Conservation (phyloP, 2,888 invertebrate species). For the Callyntrura sp. region DNA sequence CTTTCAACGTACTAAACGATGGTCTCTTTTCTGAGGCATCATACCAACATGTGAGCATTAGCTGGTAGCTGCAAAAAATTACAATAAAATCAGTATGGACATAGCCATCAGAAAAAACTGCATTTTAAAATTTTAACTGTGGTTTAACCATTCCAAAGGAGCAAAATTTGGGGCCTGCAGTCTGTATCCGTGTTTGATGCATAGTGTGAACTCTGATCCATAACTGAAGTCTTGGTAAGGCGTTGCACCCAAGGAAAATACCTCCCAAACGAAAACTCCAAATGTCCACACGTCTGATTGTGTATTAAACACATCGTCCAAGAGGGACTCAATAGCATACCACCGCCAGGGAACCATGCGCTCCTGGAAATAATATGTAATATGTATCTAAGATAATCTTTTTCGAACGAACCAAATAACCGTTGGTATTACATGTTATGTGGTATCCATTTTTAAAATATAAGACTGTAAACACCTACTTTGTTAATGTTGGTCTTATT, state of each 20-base stretch:
- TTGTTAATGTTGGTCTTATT: too few species aligned
- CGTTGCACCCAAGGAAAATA: constrained; percentile 34
- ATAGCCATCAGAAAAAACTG: too few species aligned
- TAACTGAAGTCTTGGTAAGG: constrained; percentile 49
- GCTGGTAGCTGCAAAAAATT: constrained; percentile 45
- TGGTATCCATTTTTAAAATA: too few species aligned
- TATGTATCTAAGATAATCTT: too few species aligned
- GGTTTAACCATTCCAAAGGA: constrained; percentile 30
- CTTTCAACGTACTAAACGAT: constrained; percentile 46
- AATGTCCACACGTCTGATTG: constrained; percentile 55
- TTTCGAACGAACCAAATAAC: too few species aligned
- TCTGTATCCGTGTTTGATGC: constrained; percentile 61
- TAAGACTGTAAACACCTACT: too few species aligned
- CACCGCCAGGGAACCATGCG: constrained; percentile 42
- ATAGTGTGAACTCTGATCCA: constrained; percentile 53
- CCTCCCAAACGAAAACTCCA: constrained; percentile 64
- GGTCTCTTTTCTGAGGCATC: constrained; percentile 63
- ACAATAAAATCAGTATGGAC: too few species aligned
- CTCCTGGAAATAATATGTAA: constrained; percentile 38
- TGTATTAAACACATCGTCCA: constrained; percentile 53
- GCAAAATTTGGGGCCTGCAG: constrained; percentile 40
- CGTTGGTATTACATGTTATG: too few species aligned
- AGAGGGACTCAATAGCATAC: constrained; percentile 48
- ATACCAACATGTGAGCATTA: constrained; percentile 62
- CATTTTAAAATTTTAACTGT: too few species aligned